Base-by-base conservation (phyloP, 2,797 vertebrate species). In the Melanotaenia parkinsoni region DNA sequence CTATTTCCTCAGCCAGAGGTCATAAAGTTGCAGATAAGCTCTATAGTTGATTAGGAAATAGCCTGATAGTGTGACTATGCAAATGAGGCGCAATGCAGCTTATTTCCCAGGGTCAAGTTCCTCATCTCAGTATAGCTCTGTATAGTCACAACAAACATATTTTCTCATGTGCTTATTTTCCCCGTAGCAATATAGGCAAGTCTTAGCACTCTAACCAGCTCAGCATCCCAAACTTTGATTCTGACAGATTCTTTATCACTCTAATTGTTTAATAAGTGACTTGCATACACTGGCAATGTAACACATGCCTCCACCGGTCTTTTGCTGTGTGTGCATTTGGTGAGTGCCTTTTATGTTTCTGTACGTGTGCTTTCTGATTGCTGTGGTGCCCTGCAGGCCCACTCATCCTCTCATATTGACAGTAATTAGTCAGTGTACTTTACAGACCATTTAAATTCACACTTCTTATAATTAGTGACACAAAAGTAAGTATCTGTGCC, bases 51-150 rank as follows among this genome's bases (percentile, higher is more conserved):
- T 70, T 58, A 70, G 62, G 71, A 79, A 78, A 77, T 43, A 26
- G 58, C 58, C 63, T 74, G 54, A 80, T 56, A 69, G 68, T 71
- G 77, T 58, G 58, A 77, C 60, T 58, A 86, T 88, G 80, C 77
- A 87, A 88, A 86, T 88, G 67, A 89, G 70, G 37, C 66, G 53
- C 64, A 56, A 54, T 40, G 24, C 72, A n/a, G 50, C 60, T 79
- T 60, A 6, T 86, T 92, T 93, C 91, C 88, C 92, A 93, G 89
- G 86, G 87, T 90, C 77, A 81, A 90, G 82, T 93, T 93, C 92
- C 89, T 28, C 86, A 86, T 93, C 79, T 89, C 70, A 63, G 53
- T 86, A n/a, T 77, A 80, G 72, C 72, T 76, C 54, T 57, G 57
- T 63, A 71, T 69, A 20, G 22, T 81, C 84, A 83, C 73, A 72